These are phyloP conservation scores for Oppia nitens DNA, from an alignment of 1,140 invertebrate genomes.

Conservation along the genomic window DNA sequence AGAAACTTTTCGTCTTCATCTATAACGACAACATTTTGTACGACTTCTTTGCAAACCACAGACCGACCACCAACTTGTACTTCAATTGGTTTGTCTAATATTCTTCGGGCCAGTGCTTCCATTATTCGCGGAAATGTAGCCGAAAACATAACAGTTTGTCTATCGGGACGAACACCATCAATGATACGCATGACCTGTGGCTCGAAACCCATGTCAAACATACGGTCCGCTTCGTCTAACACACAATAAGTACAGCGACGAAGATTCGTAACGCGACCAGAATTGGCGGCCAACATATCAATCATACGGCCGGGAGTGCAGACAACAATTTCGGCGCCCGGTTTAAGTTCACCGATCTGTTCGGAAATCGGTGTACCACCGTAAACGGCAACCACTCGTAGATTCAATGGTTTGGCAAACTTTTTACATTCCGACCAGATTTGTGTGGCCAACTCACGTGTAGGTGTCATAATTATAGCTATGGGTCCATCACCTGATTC, in stretches of 20 bases:
- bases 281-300: slow-evolving; percentile 97
- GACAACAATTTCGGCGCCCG: slow-evolving; percentile 95
- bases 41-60: slow-evolving; percentile 94
- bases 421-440: slow-evolving; percentile 93
- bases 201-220: slow-evolving; percentile 99
- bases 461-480: slow-evolving; percentile 92
- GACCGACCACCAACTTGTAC: slow-evolving; percentile 95
- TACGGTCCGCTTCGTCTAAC: slow-evolving; percentile 94
- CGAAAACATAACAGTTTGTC: slow-evolving; percentile 96
- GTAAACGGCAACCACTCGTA: slow-evolving; percentile 90
- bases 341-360: slow-evolving; percentile 92
- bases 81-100: slow-evolving; percentile 87
- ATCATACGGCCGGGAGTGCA: slow-evolving; percentile 99
- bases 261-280: slow-evolving; percentile 90
- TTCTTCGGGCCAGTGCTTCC: slow-evolving; percentile 88
- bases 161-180: slow-evolving; percentile 87
- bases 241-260: slow-evolving; percentile 89
- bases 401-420: slow-evolving; percentile 62
- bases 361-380: slow-evolving; percentile 88
- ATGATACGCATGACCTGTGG: slow-evolving; percentile 96
- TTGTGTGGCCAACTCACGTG: slow-evolving; percentile 94
- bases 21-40: slow-evolving; percentile 73
- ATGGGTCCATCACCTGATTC: slow-evolving; percentile 95
- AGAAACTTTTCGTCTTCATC: slow-evolving; percentile 96
- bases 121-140: slow-evolving; percentile 97